Percentiles rank a stretch among this genome's conserved stretches.
phyloP scores from a whole-genome alignment of 2,888 invertebrate species.

The Andricus curvator region DNA sequence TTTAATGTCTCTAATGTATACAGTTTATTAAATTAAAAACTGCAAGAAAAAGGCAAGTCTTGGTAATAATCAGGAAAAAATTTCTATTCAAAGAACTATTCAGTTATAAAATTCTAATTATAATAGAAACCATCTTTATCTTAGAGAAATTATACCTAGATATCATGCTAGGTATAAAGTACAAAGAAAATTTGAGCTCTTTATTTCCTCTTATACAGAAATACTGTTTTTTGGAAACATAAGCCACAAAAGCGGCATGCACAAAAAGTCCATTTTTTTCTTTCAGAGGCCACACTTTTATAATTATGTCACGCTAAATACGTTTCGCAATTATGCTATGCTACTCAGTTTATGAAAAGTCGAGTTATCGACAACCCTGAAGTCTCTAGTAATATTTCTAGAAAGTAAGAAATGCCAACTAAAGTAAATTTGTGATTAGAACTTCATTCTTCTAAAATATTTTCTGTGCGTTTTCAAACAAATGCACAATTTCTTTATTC shows the following conservation, averaged over 20 bases:
- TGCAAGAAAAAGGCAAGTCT: neutral
- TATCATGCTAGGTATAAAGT: slow-evolving; percentile 3
- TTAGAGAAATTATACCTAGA: slow-evolving; percentile 11
- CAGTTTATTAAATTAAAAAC: slow-evolving; percentile 8
- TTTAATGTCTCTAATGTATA: slow-evolving; percentile 18
- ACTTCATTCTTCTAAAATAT: neutral
- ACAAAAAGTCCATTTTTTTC: neutral
- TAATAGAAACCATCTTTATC: neutral
- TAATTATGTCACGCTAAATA: slow-evolving; percentile 8
- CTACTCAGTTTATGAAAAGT: neutral
- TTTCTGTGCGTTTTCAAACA: slow-evolving; percentile 11
- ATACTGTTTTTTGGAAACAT: slow-evolving; percentile 16
- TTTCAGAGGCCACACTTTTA: slow-evolving; percentile 7
- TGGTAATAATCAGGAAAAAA: neutral
- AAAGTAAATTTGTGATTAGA: neutral
- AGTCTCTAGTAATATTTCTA: slow-evolving; percentile 1
- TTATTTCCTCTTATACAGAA: slow-evolving; percentile 4
- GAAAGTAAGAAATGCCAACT: neutral
- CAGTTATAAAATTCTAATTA: slow-evolving; percentile 28
- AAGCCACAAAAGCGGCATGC: slow-evolving; percentile 37
- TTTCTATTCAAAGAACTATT: slow-evolving; percentile 3
- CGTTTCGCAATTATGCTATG: slow-evolving; percentile 2
- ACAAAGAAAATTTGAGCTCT: slow-evolving; percentile 19
- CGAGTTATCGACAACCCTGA: neutral
- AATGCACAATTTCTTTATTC: neutral